These are phyloP conservation scores for Etheostoma nigrum DNA, from an alignment of 2,797 vertebrate species.

Conservation along the genomic window DNA sequence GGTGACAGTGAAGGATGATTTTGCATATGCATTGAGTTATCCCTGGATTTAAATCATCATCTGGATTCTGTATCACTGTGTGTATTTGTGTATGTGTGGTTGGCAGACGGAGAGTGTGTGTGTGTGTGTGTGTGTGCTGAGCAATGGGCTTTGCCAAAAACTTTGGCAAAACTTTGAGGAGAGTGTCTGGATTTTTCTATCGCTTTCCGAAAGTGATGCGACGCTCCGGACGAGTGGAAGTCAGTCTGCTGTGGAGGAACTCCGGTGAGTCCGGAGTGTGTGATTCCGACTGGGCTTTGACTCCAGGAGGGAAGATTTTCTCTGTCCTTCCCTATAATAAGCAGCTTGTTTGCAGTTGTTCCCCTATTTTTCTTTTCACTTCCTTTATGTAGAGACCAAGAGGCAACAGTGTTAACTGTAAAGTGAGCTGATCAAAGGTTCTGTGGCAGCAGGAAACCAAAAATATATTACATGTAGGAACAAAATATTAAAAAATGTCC, in stretches of 20 bases:
- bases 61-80: slow-evolving; percentile 7
- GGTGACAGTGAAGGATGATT: slow-evolving; percentile 32
- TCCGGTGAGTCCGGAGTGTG: slow-evolving; percentile 75
- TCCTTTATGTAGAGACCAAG: neutral
- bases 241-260: slow-evolving; percentile 77
- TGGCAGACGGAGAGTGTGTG: neutral
- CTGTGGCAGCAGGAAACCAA: neutral
- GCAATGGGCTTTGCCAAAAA: slow-evolving; percentile 78
- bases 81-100: slow-evolving; percentile 10
- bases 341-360: neutral
- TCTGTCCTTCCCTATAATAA: neutral
- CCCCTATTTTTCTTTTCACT: neutral
- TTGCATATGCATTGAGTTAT: neutral
- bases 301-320: too few species aligned
- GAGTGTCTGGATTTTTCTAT: slow-evolving; percentile 77
- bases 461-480: neutral
- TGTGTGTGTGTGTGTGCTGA: slow-evolving; percentile 16
- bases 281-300: too few species aligned
- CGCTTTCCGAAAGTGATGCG: slow-evolving; percentile 77
- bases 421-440: neutral
- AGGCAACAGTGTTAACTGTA: neutral
- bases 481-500: neutral
- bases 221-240: slow-evolving; percentile 74
- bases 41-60: slow-evolving; percentile 19
- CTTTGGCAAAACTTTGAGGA: slow-evolving; percentile 73